Conservation (phyloP, 2,888 invertebrate genomes). For the Nudaria mundana region DNA sequence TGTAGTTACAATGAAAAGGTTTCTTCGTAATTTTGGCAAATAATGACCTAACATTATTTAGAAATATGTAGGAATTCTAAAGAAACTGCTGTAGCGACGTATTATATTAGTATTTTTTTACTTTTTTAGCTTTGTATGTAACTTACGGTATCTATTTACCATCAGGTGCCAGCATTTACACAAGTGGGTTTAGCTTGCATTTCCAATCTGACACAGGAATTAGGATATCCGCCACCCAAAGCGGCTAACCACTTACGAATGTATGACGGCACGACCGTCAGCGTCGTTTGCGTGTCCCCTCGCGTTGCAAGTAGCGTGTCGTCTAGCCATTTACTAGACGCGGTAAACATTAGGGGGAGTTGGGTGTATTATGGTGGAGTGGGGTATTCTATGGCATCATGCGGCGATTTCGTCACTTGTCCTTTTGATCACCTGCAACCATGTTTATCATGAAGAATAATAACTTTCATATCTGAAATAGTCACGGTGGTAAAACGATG, state of each 20-base stretch:
- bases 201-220: slow-evolving; percentile 32
- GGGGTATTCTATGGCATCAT: slow-evolving; percentile 17
- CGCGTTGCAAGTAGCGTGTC: slow-evolving; percentile 52
- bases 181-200: slow-evolving; percentile 17
- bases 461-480: no score
- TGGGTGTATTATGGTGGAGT: slow-evolving; percentile 24
- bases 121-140: no score
- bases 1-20: no score
- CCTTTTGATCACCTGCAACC: slow-evolving; percentile 14
- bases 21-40: no score
- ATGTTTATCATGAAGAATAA: slow-evolving; percentile 19
- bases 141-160: no score
- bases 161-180: neutral
- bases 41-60: no score
- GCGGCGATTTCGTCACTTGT: slow-evolving; percentile 21
- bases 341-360: slow-evolving; percentile 39
- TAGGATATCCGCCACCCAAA: slow-evolving; percentile 60
- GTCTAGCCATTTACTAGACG: slow-evolving; percentile 55
- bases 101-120: no score
- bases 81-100: no score
- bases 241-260: slow-evolving; percentile 42
- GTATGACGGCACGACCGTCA: slow-evolving; percentile 34
- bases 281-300: slow-evolving; percentile 44
- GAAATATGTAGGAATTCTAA: no score
- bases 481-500: no score